Percentiles rank a stretch among this genome's conserved stretches.
Conservation (phyloP, 2,797 vertebrate species). For the Podarcis siculus region DNA sequence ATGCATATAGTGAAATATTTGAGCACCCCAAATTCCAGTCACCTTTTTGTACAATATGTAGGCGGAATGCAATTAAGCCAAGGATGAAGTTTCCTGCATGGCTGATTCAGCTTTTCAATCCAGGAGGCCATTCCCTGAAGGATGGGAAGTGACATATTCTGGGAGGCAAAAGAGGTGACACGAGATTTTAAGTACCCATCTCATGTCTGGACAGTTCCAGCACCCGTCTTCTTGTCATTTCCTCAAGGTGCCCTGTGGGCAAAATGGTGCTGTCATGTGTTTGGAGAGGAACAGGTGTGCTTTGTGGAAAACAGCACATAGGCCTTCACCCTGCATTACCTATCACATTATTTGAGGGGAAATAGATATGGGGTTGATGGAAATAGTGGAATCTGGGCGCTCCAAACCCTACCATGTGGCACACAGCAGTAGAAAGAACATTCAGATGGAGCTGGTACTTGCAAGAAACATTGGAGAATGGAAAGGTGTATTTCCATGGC, state of each 20-base stretch:
- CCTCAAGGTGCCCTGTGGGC: not conserved
- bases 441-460: too few relatives aligned
- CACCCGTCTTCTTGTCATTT: too few relatives aligned
- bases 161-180: not conserved
- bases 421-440: too few relatives aligned
- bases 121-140: not conserved
- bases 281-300: not conserved
- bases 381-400: too few relatives aligned
- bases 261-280: too few relatives aligned
- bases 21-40: not conserved
- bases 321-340: not conserved
- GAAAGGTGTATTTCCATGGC: too few relatives aligned
- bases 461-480: too few relatives aligned
- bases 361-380: too few relatives aligned
- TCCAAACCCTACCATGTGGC: too few relatives aligned
- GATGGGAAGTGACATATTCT: not conserved
- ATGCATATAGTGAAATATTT: too few relatives aligned
- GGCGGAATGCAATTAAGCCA: not conserved
- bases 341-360: too few relatives aligned
- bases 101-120: not conserved
- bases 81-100: not conserved
- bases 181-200: not conserved
- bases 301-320: not conserved
- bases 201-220: not conserved
- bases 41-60: too few relatives aligned